Base-by-base conservation (phyloP, 1,140 invertebrate species). In the Sminthurinus signatus region DNA sequence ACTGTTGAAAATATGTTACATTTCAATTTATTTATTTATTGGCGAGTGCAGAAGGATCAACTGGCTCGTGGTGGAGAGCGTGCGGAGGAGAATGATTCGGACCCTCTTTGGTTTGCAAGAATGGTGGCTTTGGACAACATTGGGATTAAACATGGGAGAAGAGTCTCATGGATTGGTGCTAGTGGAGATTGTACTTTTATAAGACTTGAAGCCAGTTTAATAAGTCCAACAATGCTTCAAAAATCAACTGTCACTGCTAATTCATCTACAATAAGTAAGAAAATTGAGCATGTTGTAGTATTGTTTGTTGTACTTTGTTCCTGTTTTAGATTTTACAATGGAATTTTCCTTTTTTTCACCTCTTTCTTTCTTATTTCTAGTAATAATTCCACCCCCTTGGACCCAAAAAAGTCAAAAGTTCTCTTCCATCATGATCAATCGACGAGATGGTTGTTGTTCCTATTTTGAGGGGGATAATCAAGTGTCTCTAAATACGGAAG, bases 171-270 rank as follows among this genome's bases (percentile, higher is more conserved):
- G 92, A 84, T 98, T 29, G 87, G 88, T 1, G 94, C 94, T 21
- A 91, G 91, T 31, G 93, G 90, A 0, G 94, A 98, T 80, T 89
- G 95, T 76, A 98, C 95, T 2, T 96, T 91, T 73, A 80, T 98
- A 19, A 93, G 94, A 77, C 85, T 95, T 44, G 94, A 97, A 73
- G 93, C 96, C 76, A 86, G 85, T 36, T 78, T 95, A 10, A 93
- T 98, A 51, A 96, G 93, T 76, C 87, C 88, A 1, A 85, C 91
- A 59, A 91, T 86, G 73, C 81, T 96, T 42, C 83, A 86, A 44
- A 86, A 87, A 72, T 88, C 92, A 28, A 91, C 88, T 63, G 86
- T 97, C 50, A 88, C 92, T 73, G 90, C 92, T 3, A 85, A 73
- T 88, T 84, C 64, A 2, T 64, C 63, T 2, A 51, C 67, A 39